phyloP scores from a whole-genome alignment of 2,113 vertebrate species.

The Platichthys flesus region DNA sequence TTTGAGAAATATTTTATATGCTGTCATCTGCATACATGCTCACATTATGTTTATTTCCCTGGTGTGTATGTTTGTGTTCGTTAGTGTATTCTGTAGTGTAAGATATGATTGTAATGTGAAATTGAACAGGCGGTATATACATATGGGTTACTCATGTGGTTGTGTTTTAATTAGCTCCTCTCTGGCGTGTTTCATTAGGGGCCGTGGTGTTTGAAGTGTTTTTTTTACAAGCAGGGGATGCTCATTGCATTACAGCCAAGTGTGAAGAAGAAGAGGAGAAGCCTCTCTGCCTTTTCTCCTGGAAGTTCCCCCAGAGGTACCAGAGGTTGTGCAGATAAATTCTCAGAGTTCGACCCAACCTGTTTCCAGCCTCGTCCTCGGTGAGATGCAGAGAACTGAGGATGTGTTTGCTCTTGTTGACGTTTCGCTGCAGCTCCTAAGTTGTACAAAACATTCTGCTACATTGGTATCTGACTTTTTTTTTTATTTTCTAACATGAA shows the following conservation, averaged over 20 bases:
- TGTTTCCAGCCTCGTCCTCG: constrained; percentile 57
- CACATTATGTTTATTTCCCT: not conserved
- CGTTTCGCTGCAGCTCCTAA: constrained; percentile 28
- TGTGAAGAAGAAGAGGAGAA: constrained; percentile 32
- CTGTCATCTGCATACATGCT: constrained; percentile 59
- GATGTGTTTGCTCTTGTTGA: constrained; percentile 40
- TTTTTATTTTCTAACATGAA: constrained; percentile 27
- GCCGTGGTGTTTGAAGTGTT: constrained; percentile 64
- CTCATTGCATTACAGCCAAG: constrained; percentile 64
- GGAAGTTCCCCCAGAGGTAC: constrained; percentile 50
- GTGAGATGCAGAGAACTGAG: constrained; percentile 36
- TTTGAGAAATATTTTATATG: constrained; percentile 31
- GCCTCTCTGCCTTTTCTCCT: constrained; percentile 49
- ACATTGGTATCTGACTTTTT: constrained; percentile 11
- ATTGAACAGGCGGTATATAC: constrained; percentile 32
- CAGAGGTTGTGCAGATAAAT: constrained; percentile 70
- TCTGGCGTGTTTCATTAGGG: constrained; percentile 56
- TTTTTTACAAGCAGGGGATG: constrained; percentile 68
- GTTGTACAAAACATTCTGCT: constrained; percentile 25
- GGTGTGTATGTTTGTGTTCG: constrained; percentile 33
- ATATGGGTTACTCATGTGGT: constrained; percentile 65
- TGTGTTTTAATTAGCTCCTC: constrained; percentile 65
- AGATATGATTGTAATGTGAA: constrained; percentile 23
- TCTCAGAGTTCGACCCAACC: constrained; percentile 65
- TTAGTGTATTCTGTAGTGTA: constrained; percentile 34